Base-by-base conservation (phyloP, 30 jellyfish, hydroid and myxozoan genomes). In the Aurelia aurita region DNA sequence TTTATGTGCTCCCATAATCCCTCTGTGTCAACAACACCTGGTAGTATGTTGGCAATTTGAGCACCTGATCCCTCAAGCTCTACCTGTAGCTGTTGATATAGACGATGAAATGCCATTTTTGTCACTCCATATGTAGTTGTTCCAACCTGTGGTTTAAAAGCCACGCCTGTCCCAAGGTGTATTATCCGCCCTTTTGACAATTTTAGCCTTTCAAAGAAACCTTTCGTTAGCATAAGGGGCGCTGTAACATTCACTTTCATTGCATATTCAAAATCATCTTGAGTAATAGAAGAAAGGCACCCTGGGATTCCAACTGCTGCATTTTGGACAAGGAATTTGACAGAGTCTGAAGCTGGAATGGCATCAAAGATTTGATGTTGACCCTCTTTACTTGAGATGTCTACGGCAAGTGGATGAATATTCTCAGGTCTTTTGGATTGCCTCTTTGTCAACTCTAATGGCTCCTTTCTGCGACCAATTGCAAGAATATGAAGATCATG, bases 11-110 rank as follows among this genome's bases (percentile, higher is more conserved):
- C 90, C 82, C 90, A 80, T 6, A 80, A 32, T 27, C 90, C 90
- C 54, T 80, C 90, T 34, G 90, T 80, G 47, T 80, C 90, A 27
- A 80, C 90, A 43, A 80, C 90, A 8, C 90, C 90, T 32, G 90
- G 90, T 16, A 60, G 73, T 22, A 80, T 66, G 49, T 51, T 80
- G 16, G 90, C 90, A 62, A 80, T 63, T 80, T 80, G 80, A n/a
- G 57, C 83, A 26, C 81, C 81, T 0, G 90, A 62, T n/a, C 69
- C 90, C 13, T 35, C 54, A 12, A 80, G 72, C 54, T 80, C 90
- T 19, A 80, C 82, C 28, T 63, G 79, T 3, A 80, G 63, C 31
- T 80, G 90, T 31, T 49, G 54, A 63, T 34, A 80, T 2, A 80
- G 64, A 19, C 90, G 82, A 43, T 80, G 81, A 61, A 80, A 80